Conservation (phyloP, 1,140 invertebrate species). For the Cotesia glomerata region DNA sequence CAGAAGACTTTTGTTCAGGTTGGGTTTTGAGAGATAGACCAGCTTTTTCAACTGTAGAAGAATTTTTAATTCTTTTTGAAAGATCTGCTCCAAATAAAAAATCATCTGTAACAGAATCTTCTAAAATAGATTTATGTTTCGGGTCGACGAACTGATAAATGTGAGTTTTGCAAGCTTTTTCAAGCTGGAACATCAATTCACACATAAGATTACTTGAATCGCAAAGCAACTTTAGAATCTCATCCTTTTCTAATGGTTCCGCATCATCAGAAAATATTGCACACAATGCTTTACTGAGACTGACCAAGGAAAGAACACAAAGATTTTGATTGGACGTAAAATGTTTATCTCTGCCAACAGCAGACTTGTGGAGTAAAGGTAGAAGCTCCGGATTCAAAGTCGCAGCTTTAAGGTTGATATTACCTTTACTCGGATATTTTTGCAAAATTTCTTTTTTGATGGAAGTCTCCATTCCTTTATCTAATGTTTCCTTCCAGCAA, state of each 20-base stretch:
- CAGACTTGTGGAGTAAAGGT: too few species aligned
- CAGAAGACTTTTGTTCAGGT: neutral
- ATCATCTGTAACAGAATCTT: neutral
- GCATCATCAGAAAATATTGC: too few species aligned
- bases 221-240: too few species aligned
- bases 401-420: too few species aligned
- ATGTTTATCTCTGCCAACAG: too few species aligned
- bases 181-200: neutral
- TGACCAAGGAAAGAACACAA: too few species aligned
- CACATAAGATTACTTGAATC: too few species aligned
- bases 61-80: neutral
- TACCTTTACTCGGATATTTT: conserved; percentile 7
- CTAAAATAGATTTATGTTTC: neutral
- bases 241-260: too few species aligned
- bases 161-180: neutral
- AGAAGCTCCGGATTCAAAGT: too few species aligned
- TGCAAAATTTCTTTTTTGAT: neutral
- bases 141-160: neutral
- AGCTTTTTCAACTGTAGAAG: neutral
- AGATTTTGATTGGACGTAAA: too few species aligned
- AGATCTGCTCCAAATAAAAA: neutral
- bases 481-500: neutral
- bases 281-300: too few species aligned
- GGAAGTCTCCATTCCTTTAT: neutral
- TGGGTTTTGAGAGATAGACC: neutral